Conservation (phyloP, 1,140 invertebrate genomes). For the Phocides pigmalion region DNA sequence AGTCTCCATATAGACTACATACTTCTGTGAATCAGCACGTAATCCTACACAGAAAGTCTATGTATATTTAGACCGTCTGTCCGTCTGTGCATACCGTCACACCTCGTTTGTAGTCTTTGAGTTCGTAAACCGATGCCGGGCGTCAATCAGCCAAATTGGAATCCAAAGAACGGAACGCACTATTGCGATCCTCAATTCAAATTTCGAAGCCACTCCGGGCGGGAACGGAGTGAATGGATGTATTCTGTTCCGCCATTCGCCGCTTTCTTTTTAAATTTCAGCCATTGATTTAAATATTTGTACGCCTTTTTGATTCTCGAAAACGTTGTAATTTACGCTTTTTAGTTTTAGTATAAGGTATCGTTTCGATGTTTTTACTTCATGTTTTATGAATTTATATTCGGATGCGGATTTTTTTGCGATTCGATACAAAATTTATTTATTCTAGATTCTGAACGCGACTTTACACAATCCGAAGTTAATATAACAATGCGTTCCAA, state of each 20-base stretch:
- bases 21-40: no score
- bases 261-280: slow-evolving; percentile 44
- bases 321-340: slow-evolving; percentile 3
- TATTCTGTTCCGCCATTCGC: slow-evolving; percentile 48
- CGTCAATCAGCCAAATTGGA: slow-evolving; percentile 74
- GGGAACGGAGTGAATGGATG: slow-evolving; percentile 57
- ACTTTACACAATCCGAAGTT: no score
- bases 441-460: no score
- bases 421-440: no score
- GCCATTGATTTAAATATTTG: slow-evolving; percentile 30
- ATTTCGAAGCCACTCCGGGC: slow-evolving; percentile 58
- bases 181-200: slow-evolving; percentile 60
- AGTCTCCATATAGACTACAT: no score
- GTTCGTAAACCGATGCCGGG: slow-evolving; percentile 64
- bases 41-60: no score
- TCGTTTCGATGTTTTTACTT: slow-evolving; percentile 7
- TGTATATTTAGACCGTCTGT: slow-evolving; percentile 8
- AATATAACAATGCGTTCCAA: no score
- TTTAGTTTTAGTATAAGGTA: neutral
- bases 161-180: slow-evolving; percentile 57
- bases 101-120: slow-evolving; percentile 65
- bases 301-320: slow-evolving; percentile 15
- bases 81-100: slow-evolving; percentile 39
- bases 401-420: neutral
- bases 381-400: slow-evolving; percentile 12